These are phyloP conservation scores for Lanius collurio DNA, from an alignment of 2,113 vertebrate species.

Conservation along the genomic window DNA sequence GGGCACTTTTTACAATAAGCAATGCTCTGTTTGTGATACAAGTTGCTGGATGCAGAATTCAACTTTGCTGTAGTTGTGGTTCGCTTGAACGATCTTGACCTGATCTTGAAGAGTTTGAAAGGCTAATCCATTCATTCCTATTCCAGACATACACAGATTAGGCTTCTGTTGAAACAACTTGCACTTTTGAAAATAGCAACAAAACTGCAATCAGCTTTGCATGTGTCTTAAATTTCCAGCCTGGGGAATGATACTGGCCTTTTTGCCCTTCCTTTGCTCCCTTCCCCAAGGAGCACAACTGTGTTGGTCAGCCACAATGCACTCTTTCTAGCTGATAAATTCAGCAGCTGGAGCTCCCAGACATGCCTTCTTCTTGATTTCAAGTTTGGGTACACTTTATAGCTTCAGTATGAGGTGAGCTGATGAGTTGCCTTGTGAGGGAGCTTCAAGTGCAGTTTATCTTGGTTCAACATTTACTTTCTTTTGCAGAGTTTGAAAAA, in stretches of 20 bases:
- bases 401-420: background rate
- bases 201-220: slow-evolving; percentile 27
- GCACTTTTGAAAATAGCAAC: slow-evolving; percentile 32
- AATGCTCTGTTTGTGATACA: background rate
- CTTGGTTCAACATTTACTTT: background rate
- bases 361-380: background rate
- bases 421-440: background rate
- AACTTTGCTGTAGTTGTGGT: background rate
- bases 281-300: background rate
- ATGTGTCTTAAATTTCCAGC: background rate
- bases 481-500: background rate
- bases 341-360: background rate
- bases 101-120: slow-evolving; percentile 43
- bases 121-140: slow-evolving; percentile 63
- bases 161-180: slow-evolving; percentile 48
- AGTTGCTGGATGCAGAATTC: background rate
- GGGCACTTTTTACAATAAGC: background rate
- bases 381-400: background rate
- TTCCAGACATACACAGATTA: slow-evolving; percentile 58
- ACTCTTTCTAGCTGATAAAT: background rate
- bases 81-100: slow-evolving; percentile 1
- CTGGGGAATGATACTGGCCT: background rate
- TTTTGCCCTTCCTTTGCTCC: background rate
- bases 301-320: background rate
- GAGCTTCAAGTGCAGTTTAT: background rate